Evolutionary conservation across 1,140 invertebrate species (phyloP).

Genomic region (Drosophila saltans): DNA sequence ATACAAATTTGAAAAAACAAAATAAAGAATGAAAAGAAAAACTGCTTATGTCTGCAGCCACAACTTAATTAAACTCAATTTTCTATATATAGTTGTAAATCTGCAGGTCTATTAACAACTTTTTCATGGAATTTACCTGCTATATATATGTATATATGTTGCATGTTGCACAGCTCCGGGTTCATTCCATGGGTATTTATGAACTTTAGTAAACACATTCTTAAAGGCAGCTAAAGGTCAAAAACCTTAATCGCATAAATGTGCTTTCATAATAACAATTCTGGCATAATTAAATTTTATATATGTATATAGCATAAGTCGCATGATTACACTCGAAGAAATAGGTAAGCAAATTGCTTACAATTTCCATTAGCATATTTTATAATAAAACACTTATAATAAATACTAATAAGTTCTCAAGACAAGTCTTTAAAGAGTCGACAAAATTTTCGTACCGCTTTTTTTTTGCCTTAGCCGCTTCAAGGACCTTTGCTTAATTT

Average conservation of each 20-base stretch:
- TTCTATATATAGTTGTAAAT: constrained; percentile 2
- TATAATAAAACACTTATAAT: too few species aligned
- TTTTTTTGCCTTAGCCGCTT: too few species aligned
- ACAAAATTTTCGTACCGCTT: too few species aligned
- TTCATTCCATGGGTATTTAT: too few species aligned
- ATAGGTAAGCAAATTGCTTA: too few species aligned
- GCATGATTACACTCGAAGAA: background rate
- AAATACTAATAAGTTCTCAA: too few species aligned
- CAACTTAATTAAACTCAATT: constrained; percentile 10
- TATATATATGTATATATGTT: background rate
- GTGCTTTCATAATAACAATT: background rate
- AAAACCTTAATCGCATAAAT: constrained; percentile 2
- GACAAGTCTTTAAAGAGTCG: too few species aligned
- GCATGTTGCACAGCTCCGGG: background rate
- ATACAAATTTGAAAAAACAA: background rate
- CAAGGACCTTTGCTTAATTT: too few species aligned
- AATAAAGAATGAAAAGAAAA: background rate
- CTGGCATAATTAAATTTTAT: background rate
- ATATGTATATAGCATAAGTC: background rate
- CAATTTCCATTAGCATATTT: too few species aligned
- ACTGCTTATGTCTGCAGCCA: constrained; percentile 4
- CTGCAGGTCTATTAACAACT: background rate
- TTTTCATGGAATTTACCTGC: background rate
- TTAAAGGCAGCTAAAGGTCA: background rate
- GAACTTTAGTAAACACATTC: background rate